phyloP scores from a whole-genome alignment of 23 tunicate genomes.

The Trididemnum miniatum region DNA sequence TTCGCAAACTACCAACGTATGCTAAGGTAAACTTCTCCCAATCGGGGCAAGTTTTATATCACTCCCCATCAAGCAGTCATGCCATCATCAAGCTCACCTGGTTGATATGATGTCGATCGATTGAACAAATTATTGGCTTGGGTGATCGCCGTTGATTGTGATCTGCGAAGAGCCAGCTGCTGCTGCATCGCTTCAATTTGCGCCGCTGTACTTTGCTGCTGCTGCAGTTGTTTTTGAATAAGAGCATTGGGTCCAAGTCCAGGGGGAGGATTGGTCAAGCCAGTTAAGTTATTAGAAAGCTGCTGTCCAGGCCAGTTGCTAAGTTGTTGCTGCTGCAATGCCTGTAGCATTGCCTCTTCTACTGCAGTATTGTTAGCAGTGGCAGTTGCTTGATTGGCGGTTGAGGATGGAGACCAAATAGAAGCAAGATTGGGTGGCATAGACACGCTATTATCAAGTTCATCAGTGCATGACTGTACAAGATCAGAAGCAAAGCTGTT shows the following conservation, averaged over 20 bases:
- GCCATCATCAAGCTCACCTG: no score
- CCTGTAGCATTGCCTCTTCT: conserved; percentile 66
- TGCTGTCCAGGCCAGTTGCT: conserved; percentile 36
- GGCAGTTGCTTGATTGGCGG: conserved; percentile 9
- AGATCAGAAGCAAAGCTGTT: conserved; percentile 4
- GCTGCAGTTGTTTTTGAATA: conserved; percentile 50
- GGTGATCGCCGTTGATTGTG: conserved; percentile 41
- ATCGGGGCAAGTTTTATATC: no score
- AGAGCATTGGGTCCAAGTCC: conserved; percentile 36
- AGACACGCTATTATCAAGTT: conserved; percentile 5
- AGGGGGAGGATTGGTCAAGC: conserved; percentile 40
- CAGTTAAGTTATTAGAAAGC: neutral
- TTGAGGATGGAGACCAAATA: conserved; percentile 52
- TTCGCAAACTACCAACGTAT: no score
- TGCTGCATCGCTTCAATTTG: conserved; percentile 79
- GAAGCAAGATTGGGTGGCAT: conserved; percentile 50
- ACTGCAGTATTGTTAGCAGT: neutral
- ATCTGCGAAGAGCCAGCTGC: conserved; percentile 60
- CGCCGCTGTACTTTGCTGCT: conserved; percentile 50
- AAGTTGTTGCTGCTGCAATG: conserved; percentile 61
- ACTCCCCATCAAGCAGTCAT: no score
- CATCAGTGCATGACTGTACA: neutral
- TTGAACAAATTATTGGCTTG: conserved; percentile 40
- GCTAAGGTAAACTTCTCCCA: no score
- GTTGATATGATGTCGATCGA: conserved; percentile 83